Evolutionary conservation across 2,113 vertebrate species (phyloP).

Genomic region (Dendropsophus ebraccatus): DNA sequence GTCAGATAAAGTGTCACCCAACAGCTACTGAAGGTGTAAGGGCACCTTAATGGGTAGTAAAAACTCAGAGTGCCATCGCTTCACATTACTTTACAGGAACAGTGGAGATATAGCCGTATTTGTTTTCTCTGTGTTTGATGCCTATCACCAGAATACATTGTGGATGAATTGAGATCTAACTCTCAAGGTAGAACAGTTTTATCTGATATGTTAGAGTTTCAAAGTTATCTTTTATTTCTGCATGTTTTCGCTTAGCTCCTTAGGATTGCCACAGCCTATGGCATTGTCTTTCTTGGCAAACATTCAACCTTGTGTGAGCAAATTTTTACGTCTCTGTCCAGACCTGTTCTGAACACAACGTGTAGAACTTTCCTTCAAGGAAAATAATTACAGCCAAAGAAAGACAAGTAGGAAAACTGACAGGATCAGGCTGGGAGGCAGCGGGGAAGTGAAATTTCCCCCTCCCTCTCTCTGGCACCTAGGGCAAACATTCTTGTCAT

Average conservation of each 20-base stretch:
- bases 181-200: neutral
- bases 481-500: constrained; percentile 46
- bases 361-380: constrained; percentile 56
- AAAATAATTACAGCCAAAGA: constrained; percentile 58
- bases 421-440: constrained; percentile 51
- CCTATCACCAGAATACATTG: neutral
- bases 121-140: neutral
- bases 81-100: neutral
- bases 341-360: constrained; percentile 46
- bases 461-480: constrained; percentile 37
- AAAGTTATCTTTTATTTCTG: neutral
- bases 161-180: neutral
- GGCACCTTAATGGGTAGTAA: neutral
- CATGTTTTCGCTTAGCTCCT: constrained; percentile 10
- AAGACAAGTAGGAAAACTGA: constrained; percentile 45
- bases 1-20: neutral
- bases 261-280: constrained; percentile 22
- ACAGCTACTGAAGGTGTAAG: neutral
- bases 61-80: too few species aligned
- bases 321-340: constrained; percentile 35
- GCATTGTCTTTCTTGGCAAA: constrained; percentile 51
- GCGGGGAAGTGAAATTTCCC: constrained; percentile 38
- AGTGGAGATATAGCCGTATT: neutral
- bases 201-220: constrained; percentile 24
- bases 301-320: constrained; percentile 27